Conservation (phyloP, 2,113 vertebrate species). For the Perca schrenkii region DNA sequence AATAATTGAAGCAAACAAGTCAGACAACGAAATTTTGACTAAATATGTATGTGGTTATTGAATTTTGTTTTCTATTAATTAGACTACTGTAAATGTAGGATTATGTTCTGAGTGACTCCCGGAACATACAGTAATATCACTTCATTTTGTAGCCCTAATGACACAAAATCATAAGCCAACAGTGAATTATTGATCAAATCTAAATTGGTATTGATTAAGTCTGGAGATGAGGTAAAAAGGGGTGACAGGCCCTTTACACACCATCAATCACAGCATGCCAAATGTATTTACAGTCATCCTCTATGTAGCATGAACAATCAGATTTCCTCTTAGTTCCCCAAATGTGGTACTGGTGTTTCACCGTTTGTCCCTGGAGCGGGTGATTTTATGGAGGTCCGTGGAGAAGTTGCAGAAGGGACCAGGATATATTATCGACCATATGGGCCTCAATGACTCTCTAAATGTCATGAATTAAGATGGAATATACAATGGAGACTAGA, state of each 20-base stretch:
- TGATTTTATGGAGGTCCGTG: conserved; percentile 28
- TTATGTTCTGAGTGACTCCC: background rate
- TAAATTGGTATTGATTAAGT: conserved; percentile 86
- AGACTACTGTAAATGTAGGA: background rate
- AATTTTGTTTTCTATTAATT: background rate
- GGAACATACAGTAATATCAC: background rate
- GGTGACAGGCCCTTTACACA: conserved; percentile 46
- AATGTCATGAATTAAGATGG: conserved; percentile 41
- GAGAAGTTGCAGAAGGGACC: conserved; percentile 28
- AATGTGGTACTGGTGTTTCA: conserved; percentile 38
- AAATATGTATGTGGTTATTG: no score
- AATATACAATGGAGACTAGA: conserved; percentile 25
- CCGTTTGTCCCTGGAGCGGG: conserved; percentile 43
- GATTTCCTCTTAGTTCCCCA: conserved; percentile 38
- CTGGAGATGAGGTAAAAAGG: conserved; percentile 68
- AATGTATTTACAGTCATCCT: conserved; percentile 31
- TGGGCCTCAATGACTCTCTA: conserved; percentile 22
- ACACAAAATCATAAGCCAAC: conserved; percentile 76
- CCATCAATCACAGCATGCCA: conserved; percentile 57
- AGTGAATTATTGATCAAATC: conserved; percentile 87
- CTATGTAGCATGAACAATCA: conserved; percentile 44
- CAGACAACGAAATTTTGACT: no score
- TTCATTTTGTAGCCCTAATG: conserved; percentile 56
- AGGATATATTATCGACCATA: conserved; percentile 9
- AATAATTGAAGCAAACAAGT: no score